These are phyloP conservation scores for Aradophagus sp. DNA, from an alignment of 1,140 invertebrate species.

Conservation along the genomic window DNA sequence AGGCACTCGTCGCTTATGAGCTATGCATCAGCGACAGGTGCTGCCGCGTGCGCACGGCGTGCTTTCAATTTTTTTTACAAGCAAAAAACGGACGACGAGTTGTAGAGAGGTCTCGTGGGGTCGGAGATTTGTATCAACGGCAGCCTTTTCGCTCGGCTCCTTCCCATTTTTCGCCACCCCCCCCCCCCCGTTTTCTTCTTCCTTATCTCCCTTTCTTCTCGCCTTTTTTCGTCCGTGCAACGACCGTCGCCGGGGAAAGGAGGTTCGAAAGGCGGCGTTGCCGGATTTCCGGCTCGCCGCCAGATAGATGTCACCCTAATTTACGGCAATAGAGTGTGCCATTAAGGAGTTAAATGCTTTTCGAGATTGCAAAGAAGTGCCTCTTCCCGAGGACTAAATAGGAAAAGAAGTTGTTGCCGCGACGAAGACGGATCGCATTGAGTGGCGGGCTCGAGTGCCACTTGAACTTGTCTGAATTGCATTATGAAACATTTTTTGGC, in stretches of 20 bases:
- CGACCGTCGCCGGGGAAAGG: conserved; percentile 14
- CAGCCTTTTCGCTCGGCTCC: too few relatives aligned
- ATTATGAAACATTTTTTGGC: conserved; percentile 48
- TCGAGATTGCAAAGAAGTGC: conserved; percentile 46
- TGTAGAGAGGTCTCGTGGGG: too few relatives aligned
- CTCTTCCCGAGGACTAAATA: conserved; percentile 39
- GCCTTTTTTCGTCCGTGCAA: too few relatives aligned
- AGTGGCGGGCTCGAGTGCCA: conserved; percentile 33
- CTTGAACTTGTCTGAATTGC: conserved; percentile 50
- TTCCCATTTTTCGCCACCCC: too few relatives aligned
- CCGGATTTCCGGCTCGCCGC: conserved; percentile 15
- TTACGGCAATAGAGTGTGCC: conserved; percentile 40
- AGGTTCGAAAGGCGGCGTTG: conserved; percentile 24
- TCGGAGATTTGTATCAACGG: too few relatives aligned
- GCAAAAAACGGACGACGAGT: too few relatives aligned
- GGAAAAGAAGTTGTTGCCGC: conserved; percentile 39
- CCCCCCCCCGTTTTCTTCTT: too few relatives aligned
- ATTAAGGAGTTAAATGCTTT: conserved; percentile 54
- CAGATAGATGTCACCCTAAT: conserved; percentile 49
- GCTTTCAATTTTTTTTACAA: too few relatives aligned
- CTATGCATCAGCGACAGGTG: too few relatives aligned
- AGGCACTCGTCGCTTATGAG: too few relatives aligned
- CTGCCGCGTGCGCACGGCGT: too few relatives aligned
- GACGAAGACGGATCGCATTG: conserved; percentile 35
- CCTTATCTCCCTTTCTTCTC: too few relatives aligned